phyloP scores from a whole-genome alignment of 1,140 invertebrate species.

The Panagrolaimus sp. region DNA sequence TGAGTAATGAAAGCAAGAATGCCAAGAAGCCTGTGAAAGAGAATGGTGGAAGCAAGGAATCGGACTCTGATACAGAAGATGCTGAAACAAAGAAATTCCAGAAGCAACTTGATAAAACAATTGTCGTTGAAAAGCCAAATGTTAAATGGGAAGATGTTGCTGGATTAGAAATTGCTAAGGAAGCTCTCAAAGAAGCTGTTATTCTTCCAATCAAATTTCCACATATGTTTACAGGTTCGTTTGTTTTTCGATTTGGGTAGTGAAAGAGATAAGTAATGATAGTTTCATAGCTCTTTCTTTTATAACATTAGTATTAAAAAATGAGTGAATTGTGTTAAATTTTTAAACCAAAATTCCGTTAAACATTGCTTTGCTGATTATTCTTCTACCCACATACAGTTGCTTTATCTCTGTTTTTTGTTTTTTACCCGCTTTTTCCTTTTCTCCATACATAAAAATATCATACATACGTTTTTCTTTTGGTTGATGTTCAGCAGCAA shows the following conservation, averaged over 20 bases:
- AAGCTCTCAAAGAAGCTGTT: conserved; percentile 98
- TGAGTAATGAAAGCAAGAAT: conserved; percentile 60
- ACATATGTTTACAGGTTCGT: conserved; percentile 87
- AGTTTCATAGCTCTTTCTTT: no score
- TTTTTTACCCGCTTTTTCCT: no score
- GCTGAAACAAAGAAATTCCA: conserved; percentile 63
- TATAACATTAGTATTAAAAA: no score
- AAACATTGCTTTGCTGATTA: no score
- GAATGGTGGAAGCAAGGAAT: conserved; percentile 62
- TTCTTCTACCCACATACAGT: no score
- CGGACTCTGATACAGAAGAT: conserved; percentile 82
- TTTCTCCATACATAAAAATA: no score
- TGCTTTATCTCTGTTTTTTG: no score
- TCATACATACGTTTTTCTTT: no score
- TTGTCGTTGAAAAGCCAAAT: conserved; percentile 77
- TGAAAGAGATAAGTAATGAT: no score
- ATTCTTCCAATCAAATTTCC: conserved; percentile 98
- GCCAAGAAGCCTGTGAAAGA: conserved; percentile 77
- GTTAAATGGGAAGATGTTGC: conserved; percentile 87
- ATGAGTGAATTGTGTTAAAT: no score
- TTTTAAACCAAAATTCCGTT: no score
- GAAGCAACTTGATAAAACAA: conserved; percentile 68
- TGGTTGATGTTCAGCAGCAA: no score
- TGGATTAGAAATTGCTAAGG: conserved; percentile 90
- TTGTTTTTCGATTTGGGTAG: not conserved